phyloP scores from a whole-genome alignment of 2,888 invertebrate genomes.

The Drosophila antonietae region DNA sequence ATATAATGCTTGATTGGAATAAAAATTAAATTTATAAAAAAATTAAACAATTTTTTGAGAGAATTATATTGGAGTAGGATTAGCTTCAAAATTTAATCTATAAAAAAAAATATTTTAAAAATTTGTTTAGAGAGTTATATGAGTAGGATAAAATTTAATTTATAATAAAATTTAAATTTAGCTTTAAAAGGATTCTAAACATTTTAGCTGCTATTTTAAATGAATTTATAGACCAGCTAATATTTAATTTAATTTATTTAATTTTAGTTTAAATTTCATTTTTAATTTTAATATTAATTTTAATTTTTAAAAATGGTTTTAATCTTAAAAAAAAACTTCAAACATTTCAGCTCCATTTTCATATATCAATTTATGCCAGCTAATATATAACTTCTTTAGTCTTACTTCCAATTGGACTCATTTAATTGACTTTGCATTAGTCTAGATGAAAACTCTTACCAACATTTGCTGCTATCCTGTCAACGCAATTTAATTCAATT shows the following conservation, averaged over 20 bases:
- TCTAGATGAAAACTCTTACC: constrained; percentile 12
- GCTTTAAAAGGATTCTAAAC: background rate
- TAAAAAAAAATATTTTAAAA: too few relatives aligned
- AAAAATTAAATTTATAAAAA: background rate
- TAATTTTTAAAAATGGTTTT: too few relatives aligned
- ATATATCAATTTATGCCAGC: background rate
- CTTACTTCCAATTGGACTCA: background rate
- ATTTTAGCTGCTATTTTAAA: background rate
- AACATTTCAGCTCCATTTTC: background rate
- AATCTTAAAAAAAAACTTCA: too few relatives aligned
- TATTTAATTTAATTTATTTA: too few relatives aligned
- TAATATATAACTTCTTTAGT: background rate
- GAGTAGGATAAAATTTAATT: background rate
- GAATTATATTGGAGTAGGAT: too few relatives aligned
- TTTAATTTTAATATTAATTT: too few relatives aligned
- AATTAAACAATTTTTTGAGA: too few relatives aligned
- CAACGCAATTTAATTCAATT: constrained; percentile 55
- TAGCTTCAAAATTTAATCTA: too few relatives aligned
- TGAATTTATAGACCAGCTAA: too few relatives aligned
- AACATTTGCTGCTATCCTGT: constrained; percentile 25
- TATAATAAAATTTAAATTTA: background rate
- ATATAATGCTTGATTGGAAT: background rate
- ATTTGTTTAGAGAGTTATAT: too few relatives aligned
- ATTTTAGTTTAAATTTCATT: too few relatives aligned
- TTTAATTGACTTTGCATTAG: constrained; percentile 11